phyloP scores from a whole-genome alignment of 2,113 vertebrate species.

The Acanthisitta chloris region DNA sequence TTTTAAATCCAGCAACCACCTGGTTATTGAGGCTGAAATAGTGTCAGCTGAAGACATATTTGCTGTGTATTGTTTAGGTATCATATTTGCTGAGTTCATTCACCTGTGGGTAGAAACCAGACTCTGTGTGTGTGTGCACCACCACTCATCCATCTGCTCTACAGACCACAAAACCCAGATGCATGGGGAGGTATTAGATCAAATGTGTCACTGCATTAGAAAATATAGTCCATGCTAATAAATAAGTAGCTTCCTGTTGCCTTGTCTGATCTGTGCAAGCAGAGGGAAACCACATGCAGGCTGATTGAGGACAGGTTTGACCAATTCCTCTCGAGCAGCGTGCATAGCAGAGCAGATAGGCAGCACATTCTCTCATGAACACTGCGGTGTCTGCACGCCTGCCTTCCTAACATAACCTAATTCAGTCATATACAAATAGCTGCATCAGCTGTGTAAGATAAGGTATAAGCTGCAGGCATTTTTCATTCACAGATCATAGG shows the following conservation, averaged over 20 bases:
- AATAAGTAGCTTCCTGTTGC: background rate
- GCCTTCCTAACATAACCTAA: background rate
- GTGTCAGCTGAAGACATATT: background rate
- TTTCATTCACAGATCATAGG: background rate
- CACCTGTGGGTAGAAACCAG: background rate
- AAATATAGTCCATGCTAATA: background rate
- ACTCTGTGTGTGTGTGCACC: background rate
- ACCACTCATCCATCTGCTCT: background rate
- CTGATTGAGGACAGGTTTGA: background rate
- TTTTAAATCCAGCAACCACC: background rate
- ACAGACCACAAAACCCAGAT: background rate
- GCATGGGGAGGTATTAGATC: background rate
- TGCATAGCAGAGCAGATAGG: background rate
- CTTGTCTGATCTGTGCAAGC: background rate
- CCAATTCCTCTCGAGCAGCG: background rate
- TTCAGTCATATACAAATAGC: background rate
- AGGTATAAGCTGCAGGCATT: background rate
- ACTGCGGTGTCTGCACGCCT: accelerated
- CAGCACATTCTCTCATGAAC: background rate
- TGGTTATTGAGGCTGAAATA: background rate
- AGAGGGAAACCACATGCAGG: background rate
- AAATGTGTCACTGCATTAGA: background rate
- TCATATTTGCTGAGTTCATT: background rate
- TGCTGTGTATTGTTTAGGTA: background rate
- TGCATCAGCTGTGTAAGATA: background rate